phyloP scores from a whole-genome alignment of 2,888 invertebrate species.

The Nomada fabriciana region DNA sequence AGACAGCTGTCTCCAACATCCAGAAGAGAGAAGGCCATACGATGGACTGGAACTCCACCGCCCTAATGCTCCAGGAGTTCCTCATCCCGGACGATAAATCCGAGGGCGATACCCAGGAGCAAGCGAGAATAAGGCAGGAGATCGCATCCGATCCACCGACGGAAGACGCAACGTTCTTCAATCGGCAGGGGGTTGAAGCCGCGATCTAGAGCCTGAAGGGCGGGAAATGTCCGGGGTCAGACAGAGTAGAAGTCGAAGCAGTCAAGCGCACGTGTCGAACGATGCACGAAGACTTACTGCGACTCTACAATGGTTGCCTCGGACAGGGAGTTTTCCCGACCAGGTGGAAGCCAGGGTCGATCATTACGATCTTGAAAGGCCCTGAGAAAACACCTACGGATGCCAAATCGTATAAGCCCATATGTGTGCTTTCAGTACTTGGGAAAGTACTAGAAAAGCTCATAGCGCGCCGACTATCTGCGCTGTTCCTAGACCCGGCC shows the following conservation, averaged over 20 bases:
- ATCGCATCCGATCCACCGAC: background rate
- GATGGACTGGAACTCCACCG: background rate
- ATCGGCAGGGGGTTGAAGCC: background rate
- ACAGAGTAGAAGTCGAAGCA: slow-evolving; percentile 6
- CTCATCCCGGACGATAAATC: background rate
- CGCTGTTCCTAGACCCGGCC: background rate
- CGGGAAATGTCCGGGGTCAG: slow-evolving; percentile 9
- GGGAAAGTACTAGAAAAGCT: slow-evolving; percentile 18
- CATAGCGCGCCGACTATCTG: background rate
- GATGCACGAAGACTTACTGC: background rate
- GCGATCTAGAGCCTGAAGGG: background rate
- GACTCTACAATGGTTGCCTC: slow-evolving; percentile 12
- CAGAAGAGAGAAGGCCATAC: background rate
- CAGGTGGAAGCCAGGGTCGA: slow-evolving; percentile 2
- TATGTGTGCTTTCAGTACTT: slow-evolving; percentile 17
- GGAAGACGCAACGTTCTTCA: background rate
- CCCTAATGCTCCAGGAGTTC: background rate
- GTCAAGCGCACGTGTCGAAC: background rate
- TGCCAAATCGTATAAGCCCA: slow-evolving; percentile 19
- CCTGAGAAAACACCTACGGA: background rate
- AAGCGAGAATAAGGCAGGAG: background rate
- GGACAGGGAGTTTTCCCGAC: slow-evolving; percentile 2
- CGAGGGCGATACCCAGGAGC: background rate
- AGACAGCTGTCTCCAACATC: background rate
- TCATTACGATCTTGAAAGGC: slow-evolving; percentile 1